phyloP scores from a whole-genome alignment of 2,113 vertebrate species.

The Onychostoma macrolepis region DNA sequence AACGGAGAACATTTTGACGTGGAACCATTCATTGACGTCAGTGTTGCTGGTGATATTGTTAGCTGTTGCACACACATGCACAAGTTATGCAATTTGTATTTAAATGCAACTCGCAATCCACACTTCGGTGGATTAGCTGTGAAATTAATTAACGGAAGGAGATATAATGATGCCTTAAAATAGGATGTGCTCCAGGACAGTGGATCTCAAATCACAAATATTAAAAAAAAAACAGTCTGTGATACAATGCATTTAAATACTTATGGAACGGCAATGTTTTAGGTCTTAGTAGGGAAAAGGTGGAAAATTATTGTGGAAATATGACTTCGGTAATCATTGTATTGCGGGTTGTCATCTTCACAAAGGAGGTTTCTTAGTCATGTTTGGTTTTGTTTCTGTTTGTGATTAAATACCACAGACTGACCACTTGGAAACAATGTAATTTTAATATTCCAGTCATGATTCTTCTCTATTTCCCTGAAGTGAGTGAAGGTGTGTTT shows the following conservation, averaged over 20 bases:
- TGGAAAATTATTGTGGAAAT: not conserved
- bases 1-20: conserved; percentile 49
- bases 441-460: conserved; percentile 6
- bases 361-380: not conserved
- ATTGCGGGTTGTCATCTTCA: not conserved
- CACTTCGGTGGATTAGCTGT: conserved; percentile 55
- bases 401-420: not conserved
- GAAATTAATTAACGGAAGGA: conserved; percentile 48
- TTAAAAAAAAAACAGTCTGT: not conserved
- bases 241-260: not conserved
- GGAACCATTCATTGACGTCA: conserved; percentile 63
- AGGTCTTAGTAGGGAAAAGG: not conserved
- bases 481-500: conserved; percentile 36
- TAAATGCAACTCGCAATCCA: conserved; percentile 57
- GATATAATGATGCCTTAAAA: conserved; percentile 64
- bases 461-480: not conserved
- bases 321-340: not conserved
- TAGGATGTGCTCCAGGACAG: conserved; percentile 45
- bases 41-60: conserved; percentile 66
- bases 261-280: not conserved
- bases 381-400: conserved; percentile 7
- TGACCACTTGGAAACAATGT: not conserved
- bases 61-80: conserved; percentile 60
- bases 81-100: conserved; percentile 72
- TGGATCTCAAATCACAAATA: conserved; percentile 16